phyloP scores from a whole-genome alignment of 2,113 vertebrate genomes.

The Nothoprocta pentlandii region DNA sequence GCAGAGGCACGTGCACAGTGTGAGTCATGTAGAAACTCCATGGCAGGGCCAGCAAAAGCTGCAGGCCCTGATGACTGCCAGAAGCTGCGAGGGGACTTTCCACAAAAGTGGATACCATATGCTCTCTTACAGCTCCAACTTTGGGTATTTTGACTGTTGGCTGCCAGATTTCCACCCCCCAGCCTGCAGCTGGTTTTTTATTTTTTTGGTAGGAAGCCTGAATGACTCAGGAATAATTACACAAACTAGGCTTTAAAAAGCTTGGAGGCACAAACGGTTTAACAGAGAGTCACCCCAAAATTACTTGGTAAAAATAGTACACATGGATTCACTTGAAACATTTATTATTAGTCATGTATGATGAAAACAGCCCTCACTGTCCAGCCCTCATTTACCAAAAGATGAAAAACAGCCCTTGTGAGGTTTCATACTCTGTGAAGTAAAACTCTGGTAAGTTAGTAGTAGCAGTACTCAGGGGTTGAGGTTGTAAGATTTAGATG shows the following conservation, averaged over 20 bases:
- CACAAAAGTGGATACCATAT: neutral
- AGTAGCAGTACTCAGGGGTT: neutral
- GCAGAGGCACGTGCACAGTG: neutral
- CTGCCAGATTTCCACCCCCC: neutral
- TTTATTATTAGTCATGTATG: constrained; percentile 25
- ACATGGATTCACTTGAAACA: neutral
- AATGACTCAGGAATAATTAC: neutral
- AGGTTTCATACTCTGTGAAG: neutral
- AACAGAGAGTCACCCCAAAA: neutral
- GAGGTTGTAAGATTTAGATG: neutral
- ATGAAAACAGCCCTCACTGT: neutral
- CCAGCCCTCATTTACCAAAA: neutral
- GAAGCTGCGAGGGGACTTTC: neutral
- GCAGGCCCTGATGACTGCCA: rapidly evolving
- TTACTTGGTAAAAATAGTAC: neutral
- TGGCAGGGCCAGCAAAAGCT: neutral
- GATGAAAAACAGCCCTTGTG: neutral
- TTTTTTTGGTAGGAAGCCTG: constrained; percentile 8
- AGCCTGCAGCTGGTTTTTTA: neutral
- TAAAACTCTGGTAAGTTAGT: neutral
- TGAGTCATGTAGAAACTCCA: neutral
- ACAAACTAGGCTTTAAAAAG: neutral
- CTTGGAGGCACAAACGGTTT: neutral
- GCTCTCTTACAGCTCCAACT: neutral
- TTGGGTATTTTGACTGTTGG: neutral